Conservation (phyloP, 2,797 vertebrate species). For the Phoxinus dragarum region DNA sequence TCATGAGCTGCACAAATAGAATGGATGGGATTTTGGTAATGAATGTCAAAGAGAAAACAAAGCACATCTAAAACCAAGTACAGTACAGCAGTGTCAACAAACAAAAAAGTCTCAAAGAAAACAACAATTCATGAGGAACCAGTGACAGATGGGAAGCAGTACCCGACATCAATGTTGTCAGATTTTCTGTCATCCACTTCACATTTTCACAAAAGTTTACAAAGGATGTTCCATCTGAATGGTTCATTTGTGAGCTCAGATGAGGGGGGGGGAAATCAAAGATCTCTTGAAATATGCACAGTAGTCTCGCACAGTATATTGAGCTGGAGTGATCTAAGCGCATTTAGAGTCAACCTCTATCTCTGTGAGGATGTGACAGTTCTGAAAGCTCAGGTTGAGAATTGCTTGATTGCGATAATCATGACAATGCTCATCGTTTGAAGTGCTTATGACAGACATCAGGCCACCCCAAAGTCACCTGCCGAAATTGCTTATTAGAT, state of each 20-base stretch:
- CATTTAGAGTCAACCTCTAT: slow-evolving; percentile 10
- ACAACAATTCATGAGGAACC: slow-evolving; percentile 32
- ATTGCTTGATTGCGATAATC: slow-evolving; percentile 34
- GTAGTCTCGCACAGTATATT: neutral
- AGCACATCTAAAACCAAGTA: neutral
- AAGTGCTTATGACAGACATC: slow-evolving; percentile 20
- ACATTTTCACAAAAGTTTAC: slow-evolving; percentile 34
- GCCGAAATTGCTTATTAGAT: slow-evolving; percentile 55
- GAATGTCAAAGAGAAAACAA: slow-evolving; percentile 30
- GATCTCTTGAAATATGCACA: slow-evolving; percentile 18
- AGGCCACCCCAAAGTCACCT: slow-evolving; percentile 21
- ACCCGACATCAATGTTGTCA: slow-evolving; percentile 38
- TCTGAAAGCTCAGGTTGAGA: slow-evolving; percentile 4
- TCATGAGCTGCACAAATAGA: neutral
- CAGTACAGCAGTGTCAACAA: slow-evolving; percentile 17
- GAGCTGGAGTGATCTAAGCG: neutral
- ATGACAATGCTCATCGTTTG: slow-evolving; percentile 16
- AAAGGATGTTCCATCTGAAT: slow-evolving; percentile 30
- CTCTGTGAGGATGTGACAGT: slow-evolving; percentile 11
- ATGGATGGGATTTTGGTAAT: slow-evolving; percentile 16
- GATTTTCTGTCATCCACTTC: slow-evolving; percentile 25
- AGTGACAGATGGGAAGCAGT: slow-evolving; percentile 48
- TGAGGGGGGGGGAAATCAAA: neutral
- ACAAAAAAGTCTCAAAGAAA: slow-evolving; percentile 44
- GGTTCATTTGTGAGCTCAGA: slow-evolving; percentile 28